phyloP scores from a whole-genome alignment of 2,888 invertebrate species.

The Drosophila monieri region DNA sequence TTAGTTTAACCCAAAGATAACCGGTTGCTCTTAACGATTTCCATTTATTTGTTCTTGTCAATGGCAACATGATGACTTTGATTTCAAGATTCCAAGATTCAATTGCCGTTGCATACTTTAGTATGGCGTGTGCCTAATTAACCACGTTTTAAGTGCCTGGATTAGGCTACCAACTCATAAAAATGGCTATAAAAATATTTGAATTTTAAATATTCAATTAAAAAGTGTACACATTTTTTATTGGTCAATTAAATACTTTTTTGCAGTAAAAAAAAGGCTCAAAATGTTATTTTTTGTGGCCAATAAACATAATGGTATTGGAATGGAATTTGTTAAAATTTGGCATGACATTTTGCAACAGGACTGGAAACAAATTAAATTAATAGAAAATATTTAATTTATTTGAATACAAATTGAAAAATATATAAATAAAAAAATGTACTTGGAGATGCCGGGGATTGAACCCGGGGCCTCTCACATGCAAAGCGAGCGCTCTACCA shows the following conservation, averaged over 20 bases:
- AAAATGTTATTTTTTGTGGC: background rate
- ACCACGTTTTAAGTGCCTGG: slow-evolving; percentile 26
- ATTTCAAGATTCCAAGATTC: slow-evolving; percentile 42
- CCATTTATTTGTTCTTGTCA: slow-evolving; percentile 46
- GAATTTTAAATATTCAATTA: background rate
- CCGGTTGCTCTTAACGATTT: slow-evolving; percentile 41
- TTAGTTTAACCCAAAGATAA: slow-evolving; percentile 38
- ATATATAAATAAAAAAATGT: slow-evolving; percentile 75
- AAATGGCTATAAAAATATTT: background rate
- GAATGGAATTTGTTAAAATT: background rate
- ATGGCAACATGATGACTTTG: slow-evolving; percentile 46
- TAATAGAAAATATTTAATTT: too few species aligned
- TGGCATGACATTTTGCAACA: too few species aligned
- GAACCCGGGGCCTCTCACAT: slow-evolving; percentile 99
- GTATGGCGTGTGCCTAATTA: slow-evolving; percentile 45
- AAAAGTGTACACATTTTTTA: background rate
- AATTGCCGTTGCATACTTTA: slow-evolving; percentile 20
- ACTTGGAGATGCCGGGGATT: slow-evolving; percentile 96
- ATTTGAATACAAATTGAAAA: background rate
- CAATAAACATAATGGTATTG: background rate
- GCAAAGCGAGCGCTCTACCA: slow-evolving; percentile 99
- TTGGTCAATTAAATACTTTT: background rate
- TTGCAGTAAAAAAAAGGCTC: background rate
- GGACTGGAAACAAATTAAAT: too few species aligned
- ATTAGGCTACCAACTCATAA: slow-evolving; percentile 8